Base-by-base conservation (phyloP, 1,140 invertebrate genomes). In the Trachymyrmex cornetzi region DNA sequence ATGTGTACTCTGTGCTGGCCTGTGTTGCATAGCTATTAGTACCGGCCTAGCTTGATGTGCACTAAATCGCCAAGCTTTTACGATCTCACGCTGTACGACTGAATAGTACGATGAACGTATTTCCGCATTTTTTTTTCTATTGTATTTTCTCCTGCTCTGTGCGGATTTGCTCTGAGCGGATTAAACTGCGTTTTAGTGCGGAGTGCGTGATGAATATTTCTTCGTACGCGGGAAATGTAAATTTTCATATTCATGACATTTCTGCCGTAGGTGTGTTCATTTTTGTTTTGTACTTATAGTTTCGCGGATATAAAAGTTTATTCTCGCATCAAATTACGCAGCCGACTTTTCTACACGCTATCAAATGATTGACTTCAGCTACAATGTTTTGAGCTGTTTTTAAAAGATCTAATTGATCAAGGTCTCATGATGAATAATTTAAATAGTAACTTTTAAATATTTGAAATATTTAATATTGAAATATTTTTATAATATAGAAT, bases 211-310 rank as follows among this genome's bases (percentile, higher is more conserved):
- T 61, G 80, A 82, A 82, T 61, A 72, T 48, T 59, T 82, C 19
- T 38, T 19, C 6, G 34, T 24, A 59, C 24, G 22, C 34, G 66
- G 34, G 16, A 71, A 30, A 71, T 22, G 66, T 82, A 57, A 59
- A 74, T 48, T 59, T 72, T 82, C 79, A 72, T 72, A 59, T 59
- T 81, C 53, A 81, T 81, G 64, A 72, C 53, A 19, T 72, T 82
- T 27, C 19, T 24, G 53, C 24, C 67, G 22, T 44, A 27, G 34
- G 12, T 53, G 24, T 44, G 50, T 48, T 59, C 34, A 19, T 59
- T 74, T 82, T 44, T 12, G 38, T 72, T 82, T 82, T 44, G 19
- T 34, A n/a, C 34, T 11, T 19, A 19, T 48, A 59, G 24, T 30
- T 34, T 27, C 48, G 27, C 7, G 27, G 59, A 63, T 55, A n/a